phyloP scores from a whole-genome alignment of 1,140 invertebrate genomes.

The Calosoma granatense region DNA sequence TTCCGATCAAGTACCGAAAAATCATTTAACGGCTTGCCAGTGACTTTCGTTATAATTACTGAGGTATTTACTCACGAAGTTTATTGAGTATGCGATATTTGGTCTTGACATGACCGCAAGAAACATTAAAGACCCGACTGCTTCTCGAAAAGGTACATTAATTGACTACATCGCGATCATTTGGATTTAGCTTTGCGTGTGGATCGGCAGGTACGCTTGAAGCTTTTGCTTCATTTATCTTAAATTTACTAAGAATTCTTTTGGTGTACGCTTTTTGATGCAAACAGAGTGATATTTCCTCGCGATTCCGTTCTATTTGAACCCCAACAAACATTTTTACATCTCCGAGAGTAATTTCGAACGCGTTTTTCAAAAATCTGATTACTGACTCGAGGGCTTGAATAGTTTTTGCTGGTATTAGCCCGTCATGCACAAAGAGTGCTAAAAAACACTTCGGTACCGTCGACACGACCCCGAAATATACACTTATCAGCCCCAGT shows the following conservation, averaged over 20 bases:
- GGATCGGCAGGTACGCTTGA: neutral
- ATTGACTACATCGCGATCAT: neutral
- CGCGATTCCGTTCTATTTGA: neutral
- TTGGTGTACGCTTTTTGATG: constrained; percentile 29
- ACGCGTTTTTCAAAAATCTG: neutral
- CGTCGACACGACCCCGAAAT: neutral
- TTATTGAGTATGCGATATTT: constrained; percentile 35
- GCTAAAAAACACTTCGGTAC: constrained; percentile 16
- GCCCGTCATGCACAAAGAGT: constrained; percentile 25
- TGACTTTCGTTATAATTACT: constrained; percentile 21
- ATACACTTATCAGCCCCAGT: constrained; percentile 3
- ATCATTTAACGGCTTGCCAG: constrained; percentile 31
- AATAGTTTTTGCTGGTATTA: constrained; percentile 15
- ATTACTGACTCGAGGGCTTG: neutral
- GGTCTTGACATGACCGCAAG: constrained; percentile 28
- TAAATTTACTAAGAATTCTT: constrained; percentile 28
- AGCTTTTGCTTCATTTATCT: neutral
- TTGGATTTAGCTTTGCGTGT: neutral
- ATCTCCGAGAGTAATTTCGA: neutral
- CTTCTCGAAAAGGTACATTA: constrained; percentile 26
- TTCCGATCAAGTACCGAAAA: constrained; percentile 35
- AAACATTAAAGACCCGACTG: constrained; percentile 33
- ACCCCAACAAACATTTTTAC: neutral
- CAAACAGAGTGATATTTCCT: neutral
- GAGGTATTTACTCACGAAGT: constrained; percentile 24